phyloP scores from a whole-genome alignment of 1,140 invertebrate genomes.

The Conopomorpha cramerella region DNA sequence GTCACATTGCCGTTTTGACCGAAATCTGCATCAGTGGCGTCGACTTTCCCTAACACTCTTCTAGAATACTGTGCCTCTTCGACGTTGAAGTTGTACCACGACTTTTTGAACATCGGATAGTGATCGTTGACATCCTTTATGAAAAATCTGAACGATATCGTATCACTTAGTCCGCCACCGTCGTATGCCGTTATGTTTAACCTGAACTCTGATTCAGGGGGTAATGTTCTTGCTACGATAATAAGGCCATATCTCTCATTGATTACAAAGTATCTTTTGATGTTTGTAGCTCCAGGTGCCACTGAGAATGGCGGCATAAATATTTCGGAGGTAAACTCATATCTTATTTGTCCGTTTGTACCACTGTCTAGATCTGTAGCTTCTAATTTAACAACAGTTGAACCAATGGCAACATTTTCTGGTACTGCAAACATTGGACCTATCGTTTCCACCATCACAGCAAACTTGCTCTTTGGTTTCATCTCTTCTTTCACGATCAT shows the following conservation, averaged over 20 bases:
- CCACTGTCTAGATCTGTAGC: conserved; percentile 84
- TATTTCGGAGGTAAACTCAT: conserved; percentile 71
- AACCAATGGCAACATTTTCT: conserved; percentile 76
- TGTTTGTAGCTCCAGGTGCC: conserved; percentile 39
- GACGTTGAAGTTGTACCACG: conserved; percentile 82
- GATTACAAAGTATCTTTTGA: conserved; percentile 72
- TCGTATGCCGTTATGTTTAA: conserved; percentile 80
- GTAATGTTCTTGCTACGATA: conserved; percentile 73
- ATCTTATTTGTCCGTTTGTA: conserved; percentile 75
- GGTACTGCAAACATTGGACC: conserved; percentile 70
- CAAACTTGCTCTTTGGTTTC: conserved; percentile 59
- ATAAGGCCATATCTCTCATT: conserved; percentile 76
- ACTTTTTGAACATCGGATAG: conserved; percentile 78
- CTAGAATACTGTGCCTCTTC: conserved; percentile 76
- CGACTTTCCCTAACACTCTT: conserved; percentile 73
- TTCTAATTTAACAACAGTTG: conserved; percentile 75
- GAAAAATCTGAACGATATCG: conserved; percentile 68
- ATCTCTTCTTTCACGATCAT: conserved; percentile 29
- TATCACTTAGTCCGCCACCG: conserved; percentile 71
- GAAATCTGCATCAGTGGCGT: conserved; percentile 76
- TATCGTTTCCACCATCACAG: conserved; percentile 31
- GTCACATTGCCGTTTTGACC: conserved; percentile 77
- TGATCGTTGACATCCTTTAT: conserved; percentile 87
- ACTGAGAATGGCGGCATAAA: conserved; percentile 59
- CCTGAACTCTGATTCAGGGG: conserved; percentile 77